Base-by-base conservation (phyloP, 1,140 invertebrate species). In the Drosophila ercepeae region DNA sequence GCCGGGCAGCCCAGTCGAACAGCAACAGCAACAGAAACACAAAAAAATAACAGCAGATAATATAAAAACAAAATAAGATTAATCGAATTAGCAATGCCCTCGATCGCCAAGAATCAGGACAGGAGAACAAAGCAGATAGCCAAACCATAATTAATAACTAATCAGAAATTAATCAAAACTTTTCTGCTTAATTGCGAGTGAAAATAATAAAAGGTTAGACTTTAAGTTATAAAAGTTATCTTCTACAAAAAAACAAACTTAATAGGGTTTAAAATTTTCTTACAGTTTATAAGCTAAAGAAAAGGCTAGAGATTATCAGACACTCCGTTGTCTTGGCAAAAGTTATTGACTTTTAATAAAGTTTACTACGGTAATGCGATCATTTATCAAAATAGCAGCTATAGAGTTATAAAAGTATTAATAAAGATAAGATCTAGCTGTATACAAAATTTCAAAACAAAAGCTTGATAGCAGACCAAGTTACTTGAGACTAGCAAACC, bases 31-130 rank as follows among this genome's bases (percentile, higher is more conserved):
- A 16, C 34, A 59, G 32, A 36, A 64, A 65, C 50, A 61, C 67
- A 59, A 29, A 50, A 63, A 70, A 54, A 65, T 72, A 52, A 55
- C 52, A 69, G 52, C 57, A 75, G 74, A 68, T 71, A 83, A 61
- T 67, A 60, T 21, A 71, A 49, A 59, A 53, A 53, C 29, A 23
- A 61, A 48, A 27, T 9, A 32, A 73, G 48, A 73, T 63, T 72
- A 72, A 73, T 73, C 58, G 69, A 72, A 72, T 72, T 61, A 41
- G 69, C 49, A 71, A 72, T 72, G 69, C 68, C 57, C 68, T 72
- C 42, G 44, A 49, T 53, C 27, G 63, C 8, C 13, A 29, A n/a
- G 13, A 55, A 46, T 46, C n/a, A 19, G 52, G 34, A 21, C 27
- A 27, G 42, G 55, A 39, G 42, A 48, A 27, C 29, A 61, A 64